Base-by-base conservation (phyloP, 1,140 invertebrate species). In the Stratiolaelaps scimitus region DNA sequence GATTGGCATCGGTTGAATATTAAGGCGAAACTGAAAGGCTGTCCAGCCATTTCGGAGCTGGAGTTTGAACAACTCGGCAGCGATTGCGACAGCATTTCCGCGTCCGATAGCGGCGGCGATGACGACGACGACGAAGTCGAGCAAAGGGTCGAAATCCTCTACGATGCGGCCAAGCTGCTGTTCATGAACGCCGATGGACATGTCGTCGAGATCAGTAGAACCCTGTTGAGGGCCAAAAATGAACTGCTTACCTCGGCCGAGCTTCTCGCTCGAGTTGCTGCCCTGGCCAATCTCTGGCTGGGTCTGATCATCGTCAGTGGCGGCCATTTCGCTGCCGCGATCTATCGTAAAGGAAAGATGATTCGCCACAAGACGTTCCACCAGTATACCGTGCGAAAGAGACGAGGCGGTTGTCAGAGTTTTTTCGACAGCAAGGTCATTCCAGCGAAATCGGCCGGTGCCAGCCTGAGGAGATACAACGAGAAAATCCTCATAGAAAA, bases 1-100 rank as follows among this genome's bases (percentile, higher is more conserved):
- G 53, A 60, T 60, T 60, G 53, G 53, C 53, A 60, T 34, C 53
- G 53, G n/a, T 60, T 60, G 15, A 60, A 60, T 26, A 26, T 60
- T 10, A 60, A 60, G 10, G 53, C 53, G 2, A 60, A 10, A 34
- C 53, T 60, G 17, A 26, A 17, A 34, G 15, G 26, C 15, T 15
- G 2, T 26, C 26, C 26, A 26, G 23, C 20, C 2, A 1, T 60
- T 26, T 29, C 53, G 17, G 53, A 60, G 10, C 17, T 6, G 10
- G 15, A 60, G 10, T 60, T 60, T 34, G 53, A 60, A 26, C 26
- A 26, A 34, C 26, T 60, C 26, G 53, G 53, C 4, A 26, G 53
- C 53, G 53, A 60, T 26, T 60, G 53, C 10, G 53, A 60, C 13
- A 60, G 53, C 26, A 60, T 60, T 26, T 60, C 53, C 26, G 53